Percentiles rank a stretch among this genome's conserved stretches.
phyloP scores from a whole-genome alignment of 2,888 invertebrate genomes.

The Melipona beecheii region DNA sequence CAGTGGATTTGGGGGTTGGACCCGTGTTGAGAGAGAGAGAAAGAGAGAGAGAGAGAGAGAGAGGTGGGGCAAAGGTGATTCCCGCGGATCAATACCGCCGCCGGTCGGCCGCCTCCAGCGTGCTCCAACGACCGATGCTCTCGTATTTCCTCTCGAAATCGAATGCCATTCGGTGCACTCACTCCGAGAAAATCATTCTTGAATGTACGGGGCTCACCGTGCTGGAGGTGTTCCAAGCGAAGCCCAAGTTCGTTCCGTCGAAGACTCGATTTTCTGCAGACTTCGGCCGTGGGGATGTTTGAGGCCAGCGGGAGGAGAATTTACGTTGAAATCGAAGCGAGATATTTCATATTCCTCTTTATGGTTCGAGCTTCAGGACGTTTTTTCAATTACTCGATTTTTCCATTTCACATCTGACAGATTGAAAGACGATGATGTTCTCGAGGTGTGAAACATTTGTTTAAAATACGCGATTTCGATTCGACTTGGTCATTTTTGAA shows the following conservation, averaged over 20 bases:
- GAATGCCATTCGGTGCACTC: constrained; percentile 57
- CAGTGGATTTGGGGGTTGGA: constrained; percentile 79
- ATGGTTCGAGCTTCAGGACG: not conserved
- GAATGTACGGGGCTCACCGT: not conserved
- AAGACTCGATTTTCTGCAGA: not conserved
- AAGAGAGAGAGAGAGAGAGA: not conserved
- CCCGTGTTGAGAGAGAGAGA: constrained; percentile 66
- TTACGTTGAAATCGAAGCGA: not conserved
- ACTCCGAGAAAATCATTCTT: constrained; percentile 16
- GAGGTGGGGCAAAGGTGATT: constrained; percentile 77
- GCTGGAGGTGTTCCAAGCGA: not conserved
- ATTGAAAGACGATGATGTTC: too few relatives aligned
- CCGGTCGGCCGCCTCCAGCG: constrained; percentile 78
- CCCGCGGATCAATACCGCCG: constrained; percentile 83
- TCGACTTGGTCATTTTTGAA: too few relatives aligned
- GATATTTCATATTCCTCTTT: not conserved
- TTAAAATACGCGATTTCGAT: too few relatives aligned
- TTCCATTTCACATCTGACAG: not conserved
- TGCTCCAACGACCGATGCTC: constrained; percentile 74
- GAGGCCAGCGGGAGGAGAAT: not conserved
- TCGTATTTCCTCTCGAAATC: constrained; percentile 69
- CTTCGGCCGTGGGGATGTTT: not conserved
- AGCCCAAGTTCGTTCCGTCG: too few relatives aligned
- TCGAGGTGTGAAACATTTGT: too few relatives aligned
- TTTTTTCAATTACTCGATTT: not conserved